Evolutionary conservation across 2,113 vertebrate genomes (phyloP).

Genomic region (Eidolon helvum): DNA sequence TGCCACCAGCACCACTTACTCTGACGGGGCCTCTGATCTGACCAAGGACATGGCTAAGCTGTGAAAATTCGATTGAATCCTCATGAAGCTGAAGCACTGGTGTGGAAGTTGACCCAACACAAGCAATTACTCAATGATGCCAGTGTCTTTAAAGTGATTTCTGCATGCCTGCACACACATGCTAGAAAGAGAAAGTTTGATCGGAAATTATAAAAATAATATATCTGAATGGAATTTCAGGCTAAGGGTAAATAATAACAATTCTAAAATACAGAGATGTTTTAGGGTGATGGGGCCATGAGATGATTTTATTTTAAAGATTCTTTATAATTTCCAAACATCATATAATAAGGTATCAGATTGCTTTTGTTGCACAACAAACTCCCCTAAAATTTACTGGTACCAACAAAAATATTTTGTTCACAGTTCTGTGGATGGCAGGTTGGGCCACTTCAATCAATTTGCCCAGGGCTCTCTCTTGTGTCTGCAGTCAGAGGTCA

Average conservation of each 20-base stretch:
- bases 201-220: not conserved
- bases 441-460: not conserved
- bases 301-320: not conserved
- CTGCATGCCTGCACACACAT: not conserved
- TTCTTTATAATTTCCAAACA: not conserved
- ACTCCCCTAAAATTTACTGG: not conserved
- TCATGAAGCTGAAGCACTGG: constrained; percentile 57
- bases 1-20: constrained; percentile 53
- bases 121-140: not conserved
- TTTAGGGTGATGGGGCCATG: not conserved
- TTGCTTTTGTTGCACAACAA: not conserved
- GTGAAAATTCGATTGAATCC: constrained; percentile 71
- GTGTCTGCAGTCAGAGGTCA: not conserved
- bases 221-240: not conserved
- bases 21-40: constrained; percentile 10
- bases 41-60: constrained; percentile 44
- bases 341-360: not conserved
- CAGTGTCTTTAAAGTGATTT: constrained; percentile 47
- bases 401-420: not conserved
- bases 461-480: not conserved
- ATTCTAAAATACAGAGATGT: not conserved
- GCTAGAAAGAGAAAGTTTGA: not conserved
- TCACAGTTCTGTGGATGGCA: not conserved
- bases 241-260: not conserved
- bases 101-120: constrained; percentile 71